Evolutionary conservation across 2,113 vertebrate genomes (phyloP).

Genomic region (Falcunculus frontatus): DNA sequence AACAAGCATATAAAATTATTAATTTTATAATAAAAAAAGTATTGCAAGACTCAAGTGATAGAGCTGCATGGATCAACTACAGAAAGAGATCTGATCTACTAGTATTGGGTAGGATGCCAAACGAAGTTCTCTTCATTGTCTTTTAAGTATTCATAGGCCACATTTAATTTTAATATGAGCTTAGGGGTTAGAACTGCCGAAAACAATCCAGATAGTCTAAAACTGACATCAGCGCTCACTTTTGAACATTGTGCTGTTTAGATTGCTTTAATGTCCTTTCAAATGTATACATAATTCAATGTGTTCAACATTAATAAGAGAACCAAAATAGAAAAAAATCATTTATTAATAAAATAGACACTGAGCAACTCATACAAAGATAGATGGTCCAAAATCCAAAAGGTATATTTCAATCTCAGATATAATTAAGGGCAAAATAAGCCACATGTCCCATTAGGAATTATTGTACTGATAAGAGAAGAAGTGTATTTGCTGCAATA

Average conservation of each 20-base stretch:
- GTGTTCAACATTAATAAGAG: not conserved
- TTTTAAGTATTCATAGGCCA: not conserved
- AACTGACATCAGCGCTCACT: not conserved
- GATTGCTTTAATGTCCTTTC: not conserved
- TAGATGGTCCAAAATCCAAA: not conserved
- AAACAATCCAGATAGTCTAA: not conserved
- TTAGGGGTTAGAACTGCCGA: not conserved
- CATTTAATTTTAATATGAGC: not conserved
- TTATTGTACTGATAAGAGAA: not conserved
- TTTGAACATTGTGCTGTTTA: not conserved
- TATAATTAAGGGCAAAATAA: not conserved
- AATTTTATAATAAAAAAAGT: not conserved
- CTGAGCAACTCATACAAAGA: not conserved
- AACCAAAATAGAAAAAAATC: constrained; percentile 1
- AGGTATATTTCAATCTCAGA: not conserved
- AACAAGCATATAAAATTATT: not conserved
- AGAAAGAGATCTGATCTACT: not conserved
- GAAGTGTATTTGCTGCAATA: not conserved
- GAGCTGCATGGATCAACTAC: not conserved
- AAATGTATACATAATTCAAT: not conserved
- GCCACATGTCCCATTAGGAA: not conserved
- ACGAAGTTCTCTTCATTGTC: not conserved
- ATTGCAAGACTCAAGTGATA: not conserved
- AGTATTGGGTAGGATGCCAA: not conserved
- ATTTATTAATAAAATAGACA: constrained; percentile 49